Evolutionary conservation across 2,888 invertebrate genomes (phyloP), one percentile per base, ranked within the genome.

Genomic region (Anthoptus insignis): DNA sequence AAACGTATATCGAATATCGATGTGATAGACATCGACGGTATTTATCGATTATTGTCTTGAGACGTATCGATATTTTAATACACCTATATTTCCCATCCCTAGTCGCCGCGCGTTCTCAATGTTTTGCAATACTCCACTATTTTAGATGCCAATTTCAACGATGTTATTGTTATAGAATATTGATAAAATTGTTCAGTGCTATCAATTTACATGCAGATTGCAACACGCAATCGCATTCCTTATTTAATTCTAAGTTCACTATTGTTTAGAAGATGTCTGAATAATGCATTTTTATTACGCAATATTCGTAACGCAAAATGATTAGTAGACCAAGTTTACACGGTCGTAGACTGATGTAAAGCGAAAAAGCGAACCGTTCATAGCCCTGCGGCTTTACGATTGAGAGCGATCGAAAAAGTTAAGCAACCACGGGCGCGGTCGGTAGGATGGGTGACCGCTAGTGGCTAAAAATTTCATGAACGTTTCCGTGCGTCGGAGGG

Each of bases 61-160:
- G n/a, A n/a, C n/a, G n/a, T n/a, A n/a, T n/a, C n/a, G n/a, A n/a
- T n/a, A n/a, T n/a, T n/a, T n/a, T n/a, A n/a, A n/a, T n/a, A n/a
- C n/a, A n/a, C n/a, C n/a, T n/a, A n/a, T n/a, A n/a, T n/a, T n/a
- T n/a, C n/a, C n/a, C n/a, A n/a, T n/a, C n/a, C n/a, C n/a, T n/a
- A n/a, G n/a, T n/a, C n/a, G 78, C 49, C 14, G 39, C 57, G 63
- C 87, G 84, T 81, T 83, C 83, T 79, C 79, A 74, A 73, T 73
- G 82, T 91, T 90, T 91, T 81, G 90, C 87, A 91, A 91, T 87
- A 82, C 78, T 79, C 81, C 76, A 82, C 80, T 81, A 80, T 82
- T 84, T 84, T 81, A 69, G 68, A 70, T 75, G 64, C 66, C 69
- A 67, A 66, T 65, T 50, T 66, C 67, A 67, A 68, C 61, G 53